Percentiles rank a stretch among this genome's conserved stretches.
phyloP scores from a whole-genome alignment of 2,797 vertebrate genomes.

The Hemibagrus guttatus region DNA sequence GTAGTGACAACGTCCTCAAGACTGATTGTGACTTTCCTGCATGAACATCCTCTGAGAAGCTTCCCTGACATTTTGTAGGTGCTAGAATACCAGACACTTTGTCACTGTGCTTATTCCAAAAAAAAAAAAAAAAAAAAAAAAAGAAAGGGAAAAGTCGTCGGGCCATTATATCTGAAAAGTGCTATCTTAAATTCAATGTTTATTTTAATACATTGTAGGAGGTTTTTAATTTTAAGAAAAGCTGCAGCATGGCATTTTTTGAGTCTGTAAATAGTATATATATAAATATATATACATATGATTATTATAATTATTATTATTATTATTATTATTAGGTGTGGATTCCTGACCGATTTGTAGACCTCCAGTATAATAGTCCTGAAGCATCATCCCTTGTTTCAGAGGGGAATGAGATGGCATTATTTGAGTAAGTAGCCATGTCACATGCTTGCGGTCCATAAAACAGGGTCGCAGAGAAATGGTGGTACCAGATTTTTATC shows the following conservation, averaged over 20 bases:
- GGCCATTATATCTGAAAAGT: slow-evolving; percentile 90
- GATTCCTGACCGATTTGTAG: slow-evolving; percentile 93
- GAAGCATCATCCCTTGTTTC: slow-evolving; percentile 94
- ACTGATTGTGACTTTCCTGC: slow-evolving; percentile 87
- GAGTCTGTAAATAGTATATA: slow-evolving; percentile 99
- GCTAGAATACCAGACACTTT: slow-evolving; percentile 88
- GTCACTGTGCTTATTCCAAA: slow-evolving; percentile 86
- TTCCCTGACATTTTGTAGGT: slow-evolving; percentile 88
- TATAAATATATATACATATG: slow-evolving; percentile 87
- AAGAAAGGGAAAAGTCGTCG: slow-evolving; percentile 71
- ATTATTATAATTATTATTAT: slow-evolving; percentile 84
- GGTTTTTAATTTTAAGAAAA: slow-evolving; percentile 94
- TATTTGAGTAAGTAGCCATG: slow-evolving; percentile 79
- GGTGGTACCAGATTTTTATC: slow-evolving; percentile 58
- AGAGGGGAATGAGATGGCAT: slow-evolving; percentile 87
- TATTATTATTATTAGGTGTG: slow-evolving; percentile 94
- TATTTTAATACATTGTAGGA: slow-evolving; percentile 99
- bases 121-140: slow-evolving; percentile 70
- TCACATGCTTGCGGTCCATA: slow-evolving; percentile 75
- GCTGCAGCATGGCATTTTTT: slow-evolving; percentile 97
- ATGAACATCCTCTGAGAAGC: slow-evolving; percentile 85
- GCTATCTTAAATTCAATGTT: slow-evolving; percentile 97
- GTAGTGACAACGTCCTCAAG: slow-evolving; percentile 91
- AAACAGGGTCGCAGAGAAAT: slow-evolving; percentile 69
- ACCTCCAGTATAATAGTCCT: slow-evolving; percentile 79